phyloP scores from a whole-genome alignment of 2,797 vertebrate genomes.

The Eulemur mongoz region DNA sequence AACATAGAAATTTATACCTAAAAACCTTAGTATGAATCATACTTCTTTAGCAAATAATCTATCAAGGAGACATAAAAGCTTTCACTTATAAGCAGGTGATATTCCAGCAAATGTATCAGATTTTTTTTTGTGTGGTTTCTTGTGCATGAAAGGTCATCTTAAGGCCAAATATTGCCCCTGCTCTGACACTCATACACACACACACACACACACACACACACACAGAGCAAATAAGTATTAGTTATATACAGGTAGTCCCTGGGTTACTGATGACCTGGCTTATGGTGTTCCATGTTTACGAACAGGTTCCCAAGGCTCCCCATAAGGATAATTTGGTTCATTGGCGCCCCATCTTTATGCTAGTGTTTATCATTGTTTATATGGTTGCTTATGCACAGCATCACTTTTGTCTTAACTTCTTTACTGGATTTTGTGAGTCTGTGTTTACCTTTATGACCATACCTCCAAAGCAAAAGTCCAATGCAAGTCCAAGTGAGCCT shows the following conservation, averaged over 20 bases:
- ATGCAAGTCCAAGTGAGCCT: background rate
- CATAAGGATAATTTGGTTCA: background rate
- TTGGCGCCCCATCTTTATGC: background rate
- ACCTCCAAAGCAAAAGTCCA: background rate
- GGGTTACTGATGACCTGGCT: background rate
- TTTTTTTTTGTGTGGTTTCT: background rate
- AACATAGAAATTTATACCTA: slow-evolving; percentile 36
- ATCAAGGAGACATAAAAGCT: slow-evolving; percentile 1
- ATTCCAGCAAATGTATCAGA: background rate
- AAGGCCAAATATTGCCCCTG: background rate
- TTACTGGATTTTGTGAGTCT: background rate
- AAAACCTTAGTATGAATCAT: slow-evolving; percentile 21
- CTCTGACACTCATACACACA: background rate
- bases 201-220: background rate
- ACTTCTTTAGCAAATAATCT: background rate
- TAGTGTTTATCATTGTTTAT: background rate
- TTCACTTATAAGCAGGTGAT: background rate
- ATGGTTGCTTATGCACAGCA: background rate
- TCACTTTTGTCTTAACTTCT: background rate
- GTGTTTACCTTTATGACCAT: background rate
- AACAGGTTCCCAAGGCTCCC: background rate
- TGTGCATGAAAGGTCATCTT: background rate
- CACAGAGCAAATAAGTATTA: background rate
- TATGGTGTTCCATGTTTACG: background rate
- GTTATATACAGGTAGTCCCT: background rate